Evolutionary conservation across 2,888 invertebrate genomes (phyloP).

Genomic region (Zelleria hepariella): DNA sequence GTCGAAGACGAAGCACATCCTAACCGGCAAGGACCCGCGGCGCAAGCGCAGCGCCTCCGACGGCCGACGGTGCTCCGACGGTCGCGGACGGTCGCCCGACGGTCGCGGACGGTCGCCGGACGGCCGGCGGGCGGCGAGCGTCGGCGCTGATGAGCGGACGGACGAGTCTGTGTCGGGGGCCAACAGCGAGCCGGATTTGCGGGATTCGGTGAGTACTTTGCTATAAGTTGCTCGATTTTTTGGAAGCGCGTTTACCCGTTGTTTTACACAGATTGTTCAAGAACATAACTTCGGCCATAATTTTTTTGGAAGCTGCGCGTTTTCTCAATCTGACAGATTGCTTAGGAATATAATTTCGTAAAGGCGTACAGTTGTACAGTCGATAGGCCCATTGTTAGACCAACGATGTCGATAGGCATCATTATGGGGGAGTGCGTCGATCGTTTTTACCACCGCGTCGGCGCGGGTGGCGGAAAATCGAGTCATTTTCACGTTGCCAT

Average conservation of each 20-base stretch:
- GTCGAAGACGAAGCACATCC: constrained; percentile 45
- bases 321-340: too few relatives aligned
- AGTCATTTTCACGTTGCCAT: constrained; percentile 40
- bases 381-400: too few relatives aligned
- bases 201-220: constrained; percentile 52
- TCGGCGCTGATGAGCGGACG: background rate
- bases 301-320: too few relatives aligned
- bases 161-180: constrained; percentile 54
- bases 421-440: background rate
- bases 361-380: too few relatives aligned
- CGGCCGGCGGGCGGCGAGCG: background rate
- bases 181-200: constrained; percentile 77
- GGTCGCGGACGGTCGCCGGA: background rate
- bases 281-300: too few relatives aligned
- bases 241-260: too few relatives aligned
- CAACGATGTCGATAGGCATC: background rate
- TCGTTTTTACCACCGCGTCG: background rate
- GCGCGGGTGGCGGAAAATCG: constrained; percentile 32
- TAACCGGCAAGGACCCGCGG: constrained; percentile 33
- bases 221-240: background rate
- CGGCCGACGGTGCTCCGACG: constrained; percentile 26
- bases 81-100: constrained; percentile 10
- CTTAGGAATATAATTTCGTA: too few relatives aligned
- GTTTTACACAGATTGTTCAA: too few relatives aligned
- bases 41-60: constrained; percentile 16